Evolutionary conservation across 2,888 invertebrate genomes (phyloP).

Genomic region (Gryllus longicercus): DNA sequence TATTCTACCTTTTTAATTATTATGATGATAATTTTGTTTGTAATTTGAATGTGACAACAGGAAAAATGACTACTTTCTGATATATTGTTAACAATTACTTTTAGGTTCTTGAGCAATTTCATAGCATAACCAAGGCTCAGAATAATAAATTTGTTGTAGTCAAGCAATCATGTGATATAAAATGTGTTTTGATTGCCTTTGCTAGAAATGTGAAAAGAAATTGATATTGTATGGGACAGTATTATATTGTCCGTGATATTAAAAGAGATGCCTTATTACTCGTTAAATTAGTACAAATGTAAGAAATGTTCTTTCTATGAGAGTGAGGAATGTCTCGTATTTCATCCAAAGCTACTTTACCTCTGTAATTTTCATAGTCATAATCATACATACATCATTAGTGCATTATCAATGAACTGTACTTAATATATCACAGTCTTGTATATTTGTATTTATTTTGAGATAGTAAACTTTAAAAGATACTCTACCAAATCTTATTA

Average conservation of each 20-base stretch:
- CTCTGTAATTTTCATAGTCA: background rate
- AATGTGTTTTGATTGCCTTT: background rate
- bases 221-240: background rate
- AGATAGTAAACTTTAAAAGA: conserved; percentile 2
- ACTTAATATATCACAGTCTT: background rate
- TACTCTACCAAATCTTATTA: background rate
- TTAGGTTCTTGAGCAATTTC: too few relatives aligned
- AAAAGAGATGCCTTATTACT: conserved; percentile 11
- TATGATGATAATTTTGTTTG: too few relatives aligned
- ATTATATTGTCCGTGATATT: background rate
- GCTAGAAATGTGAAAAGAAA: background rate
- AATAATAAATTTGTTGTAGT: too few relatives aligned
- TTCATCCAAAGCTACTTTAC: background rate
- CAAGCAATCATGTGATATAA: too few relatives aligned
- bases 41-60: too few relatives aligned
- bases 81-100: too few relatives aligned
- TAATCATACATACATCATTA: background rate
- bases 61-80: too few relatives aligned
- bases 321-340: conserved; percentile 1
- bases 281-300: conserved; percentile 1
- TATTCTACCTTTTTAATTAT: too few relatives aligned
- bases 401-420: background rate
- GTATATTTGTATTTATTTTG: conserved; percentile 17
- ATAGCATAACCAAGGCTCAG: too few relatives aligned
- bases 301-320: conserved; percentile 1